Percentiles rank a stretch among this genome's conserved stretches.
phyloP scores from a whole-genome alignment of 2,888 invertebrate species.

The Taenaris catops region DNA sequence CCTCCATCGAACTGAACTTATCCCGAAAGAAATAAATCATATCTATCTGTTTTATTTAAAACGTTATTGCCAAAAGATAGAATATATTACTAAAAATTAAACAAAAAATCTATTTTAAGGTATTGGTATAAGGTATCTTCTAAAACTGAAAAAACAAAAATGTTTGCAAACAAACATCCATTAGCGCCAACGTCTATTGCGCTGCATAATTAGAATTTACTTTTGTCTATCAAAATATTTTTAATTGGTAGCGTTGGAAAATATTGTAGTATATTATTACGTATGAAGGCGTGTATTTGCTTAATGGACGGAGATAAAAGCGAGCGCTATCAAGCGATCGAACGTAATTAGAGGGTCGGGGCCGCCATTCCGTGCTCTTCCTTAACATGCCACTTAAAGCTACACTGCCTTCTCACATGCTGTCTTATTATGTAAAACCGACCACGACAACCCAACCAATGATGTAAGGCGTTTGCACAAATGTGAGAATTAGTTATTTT shows the following conservation, averaged over 20 bases:
- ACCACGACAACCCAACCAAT: slow-evolving; percentile 21
- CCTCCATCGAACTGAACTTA: background rate
- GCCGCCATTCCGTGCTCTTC: slow-evolving; percentile 40
- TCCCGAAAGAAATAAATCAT: no score
- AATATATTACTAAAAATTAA: no score
- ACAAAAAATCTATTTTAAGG: no score
- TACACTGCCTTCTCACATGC: slow-evolving; percentile 55
- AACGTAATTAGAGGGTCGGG: slow-evolving; percentile 62
- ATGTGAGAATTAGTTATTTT: no score
- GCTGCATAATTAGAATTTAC: slow-evolving; percentile 57
- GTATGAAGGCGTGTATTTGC: slow-evolving; percentile 74
- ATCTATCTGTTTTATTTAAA: no score
- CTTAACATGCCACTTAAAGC: slow-evolving; percentile 69
- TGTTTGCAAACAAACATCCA: slow-evolving; percentile 59
- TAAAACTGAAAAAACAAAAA: slow-evolving; percentile 33
- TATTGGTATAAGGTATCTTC: no score
- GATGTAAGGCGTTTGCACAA: slow-evolving; percentile 6
- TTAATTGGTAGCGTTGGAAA: slow-evolving; percentile 69
- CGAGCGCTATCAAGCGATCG: slow-evolving; percentile 68
- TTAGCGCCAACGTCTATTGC: slow-evolving; percentile 49
- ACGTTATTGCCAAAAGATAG: no score
- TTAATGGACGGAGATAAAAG: slow-evolving; percentile 78
- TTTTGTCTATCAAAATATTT: slow-evolving; percentile 77
- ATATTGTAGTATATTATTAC: slow-evolving; percentile 70
- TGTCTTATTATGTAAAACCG: slow-evolving; percentile 42